phyloP scores from a whole-genome alignment of 2,888 invertebrate genomes.

The Sepiola atlantica region DNA sequence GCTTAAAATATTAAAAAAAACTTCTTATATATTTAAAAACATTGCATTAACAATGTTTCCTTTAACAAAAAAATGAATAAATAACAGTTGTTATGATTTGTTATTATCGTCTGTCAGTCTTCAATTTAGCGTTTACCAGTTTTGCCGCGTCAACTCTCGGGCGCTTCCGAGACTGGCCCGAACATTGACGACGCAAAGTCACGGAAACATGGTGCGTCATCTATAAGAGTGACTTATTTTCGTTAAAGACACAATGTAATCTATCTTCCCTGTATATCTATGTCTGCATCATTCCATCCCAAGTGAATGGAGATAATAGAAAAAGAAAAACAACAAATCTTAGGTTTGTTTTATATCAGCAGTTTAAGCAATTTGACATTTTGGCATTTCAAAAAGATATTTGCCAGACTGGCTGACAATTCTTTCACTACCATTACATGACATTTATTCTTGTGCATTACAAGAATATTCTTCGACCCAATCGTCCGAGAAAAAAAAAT shows the following conservation, averaged over 20 bases:
- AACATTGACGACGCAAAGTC: too few species aligned
- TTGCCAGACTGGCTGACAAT: slow-evolving; percentile 9
- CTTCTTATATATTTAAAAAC: too few species aligned
- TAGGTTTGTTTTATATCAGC: neutral
- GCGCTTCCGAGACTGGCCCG: too few species aligned
- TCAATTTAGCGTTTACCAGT: too few species aligned
- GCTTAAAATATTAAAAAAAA: too few species aligned
- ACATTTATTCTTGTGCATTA: neutral
- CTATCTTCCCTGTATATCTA: neutral
- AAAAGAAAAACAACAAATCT: neutral
- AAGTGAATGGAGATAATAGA: neutral
- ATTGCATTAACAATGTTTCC: too few species aligned
- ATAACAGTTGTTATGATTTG: too few species aligned
- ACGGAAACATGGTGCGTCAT: too few species aligned
- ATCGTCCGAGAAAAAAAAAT: neutral
- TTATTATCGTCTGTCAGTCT: too few species aligned
- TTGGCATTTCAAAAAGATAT: neutral
- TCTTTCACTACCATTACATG: neutral
- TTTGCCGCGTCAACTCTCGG: too few species aligned
- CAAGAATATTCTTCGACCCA: neutral
- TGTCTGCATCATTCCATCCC: neutral
- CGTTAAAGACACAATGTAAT: neutral
- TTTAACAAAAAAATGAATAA: too few species aligned
- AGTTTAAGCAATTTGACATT: neutral
- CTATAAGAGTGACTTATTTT: too few species aligned